phyloP scores from a whole-genome alignment of 2,797 vertebrate genomes.

The Syngnathus rostellatus region DNA sequence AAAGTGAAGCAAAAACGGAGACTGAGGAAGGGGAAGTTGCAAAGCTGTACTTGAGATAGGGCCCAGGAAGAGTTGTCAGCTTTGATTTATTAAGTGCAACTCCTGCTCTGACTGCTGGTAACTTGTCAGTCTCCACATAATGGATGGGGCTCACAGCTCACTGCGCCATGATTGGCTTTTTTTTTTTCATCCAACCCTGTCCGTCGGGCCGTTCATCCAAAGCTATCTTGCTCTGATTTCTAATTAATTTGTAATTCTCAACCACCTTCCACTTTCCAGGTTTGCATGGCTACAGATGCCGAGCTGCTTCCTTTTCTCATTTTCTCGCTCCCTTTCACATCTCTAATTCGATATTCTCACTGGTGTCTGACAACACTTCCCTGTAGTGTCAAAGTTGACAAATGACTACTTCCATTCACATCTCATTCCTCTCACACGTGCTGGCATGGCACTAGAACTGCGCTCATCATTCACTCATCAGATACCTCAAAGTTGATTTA shows the following conservation, averaged over 20 bases:
- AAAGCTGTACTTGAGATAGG: constrained; percentile 78
- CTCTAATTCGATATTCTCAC: constrained; percentile 46
- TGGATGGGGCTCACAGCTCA: constrained; percentile 80
- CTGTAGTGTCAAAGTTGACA: constrained; percentile 53
- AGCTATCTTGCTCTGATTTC: constrained; percentile 66
- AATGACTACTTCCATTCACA: constrained; percentile 50
- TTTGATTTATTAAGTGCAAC: constrained; percentile 95
- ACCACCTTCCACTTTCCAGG: constrained; percentile 47
- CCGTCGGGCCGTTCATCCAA: constrained; percentile 48
- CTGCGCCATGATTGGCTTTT: constrained; percentile 74
- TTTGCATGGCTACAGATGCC: constrained; percentile 43
- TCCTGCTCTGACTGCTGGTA: constrained; percentile 75
- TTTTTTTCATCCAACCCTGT: constrained; percentile 53
- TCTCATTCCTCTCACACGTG: constrained; percentile 48
- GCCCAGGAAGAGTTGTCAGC: constrained; percentile 84
- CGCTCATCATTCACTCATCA: constrained; percentile 45
- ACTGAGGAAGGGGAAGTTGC: constrained; percentile 61
- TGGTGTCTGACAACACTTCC: constrained; percentile 52
- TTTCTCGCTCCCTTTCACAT: constrained; percentile 20
- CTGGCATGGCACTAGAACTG: constrained; percentile 33
- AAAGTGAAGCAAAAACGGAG: constrained; percentile 65
- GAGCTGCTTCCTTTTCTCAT: constrained; percentile 32
- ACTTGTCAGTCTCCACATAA: constrained; percentile 82
- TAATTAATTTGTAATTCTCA: constrained; percentile 78
- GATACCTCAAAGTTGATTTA: constrained; percentile 16